Evolutionary conservation across 2,888 invertebrate genomes (phyloP), one percentile per base, ranked within the genome.

Genomic region (Cheilosia scutellata): DNA sequence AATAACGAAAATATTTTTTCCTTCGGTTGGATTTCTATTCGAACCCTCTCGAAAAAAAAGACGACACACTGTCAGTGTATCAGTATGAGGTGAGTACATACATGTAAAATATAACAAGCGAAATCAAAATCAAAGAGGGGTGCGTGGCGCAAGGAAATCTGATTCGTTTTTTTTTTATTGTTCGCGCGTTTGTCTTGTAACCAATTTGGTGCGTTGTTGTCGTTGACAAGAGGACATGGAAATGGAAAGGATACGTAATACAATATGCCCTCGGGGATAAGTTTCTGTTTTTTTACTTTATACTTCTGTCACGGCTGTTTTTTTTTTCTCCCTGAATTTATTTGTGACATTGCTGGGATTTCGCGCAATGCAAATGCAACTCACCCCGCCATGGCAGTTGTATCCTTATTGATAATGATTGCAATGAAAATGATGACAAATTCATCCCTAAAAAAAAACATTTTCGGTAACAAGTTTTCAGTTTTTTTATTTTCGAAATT

Each of bases 191-290:
- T 77, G 77, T 77, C 42, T 66, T 42, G 57, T 72, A 20, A 72
- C 60, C 66, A 60, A 65, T 65, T 75, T 74, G 68, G 79, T 79
- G 62, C 31, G 51, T 60, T 58, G 20, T 58, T 72, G 49, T 42
- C 37, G 44, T n/a, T 42, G 65, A 71, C 66, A 70, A 51, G 42
- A 74, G 62, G 68, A 71, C 71, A 31, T 33, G 20, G 20, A 77
- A 37, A n/a, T n/a, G 31, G 25, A 77, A 37, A 44, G 68, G 76
- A 68, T 76, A 60, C 31, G 25, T 37, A 37, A 16, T 49, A 51
- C 51, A 76, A 71, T 70, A 65, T 80, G 82, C 84, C 84, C 84
- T 80, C 84, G 65, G 80, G 84, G 75, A 75, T 80, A 84, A 74
- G 74, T 83, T 83, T 72, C 74, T 78, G 72, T 62, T 65, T 42